Evolutionary conservation across 2,888 invertebrate genomes (phyloP).

Genomic region (Andrena hattorfiana): DNA sequence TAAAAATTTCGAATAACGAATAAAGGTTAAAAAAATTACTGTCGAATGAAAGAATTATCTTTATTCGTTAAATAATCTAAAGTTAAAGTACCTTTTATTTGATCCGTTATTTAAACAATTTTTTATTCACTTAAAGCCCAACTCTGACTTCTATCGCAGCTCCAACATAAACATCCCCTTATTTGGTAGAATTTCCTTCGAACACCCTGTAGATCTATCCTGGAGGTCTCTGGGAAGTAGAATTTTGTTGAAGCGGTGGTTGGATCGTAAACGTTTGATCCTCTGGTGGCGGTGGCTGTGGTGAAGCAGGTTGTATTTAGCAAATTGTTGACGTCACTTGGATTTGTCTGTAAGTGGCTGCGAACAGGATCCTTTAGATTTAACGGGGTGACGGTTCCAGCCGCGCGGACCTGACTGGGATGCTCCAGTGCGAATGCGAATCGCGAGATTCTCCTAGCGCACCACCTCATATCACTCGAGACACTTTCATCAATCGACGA

Average conservation of each 20-base stretch:
- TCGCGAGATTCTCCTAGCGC: constrained; percentile 20
- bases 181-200: not conserved
- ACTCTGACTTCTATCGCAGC: too few relatives aligned
- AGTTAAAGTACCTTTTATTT: too few relatives aligned
- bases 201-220: constrained; percentile 7
- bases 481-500: constrained; percentile 7
- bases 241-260: not conserved
- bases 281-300: constrained; percentile 48
- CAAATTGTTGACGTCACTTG: not conserved
- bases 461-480: not conserved
- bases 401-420: constrained; percentile 78
- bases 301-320: not conserved
- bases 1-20: too few relatives aligned
- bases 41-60: too few relatives aligned
- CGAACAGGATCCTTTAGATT: constrained; percentile 46
- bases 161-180: too few relatives aligned
- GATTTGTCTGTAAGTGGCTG: not conserved
- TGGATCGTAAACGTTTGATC: constrained; percentile 9
- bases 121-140: too few relatives aligned
- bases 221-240: not conserved
- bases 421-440: constrained; percentile 52
- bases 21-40: too few relatives aligned
- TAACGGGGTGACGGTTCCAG: constrained; percentile 64
- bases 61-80: too few relatives aligned
- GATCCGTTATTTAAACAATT: too few relatives aligned